Conservation (phyloP, 2,113 vertebrate species). For the Rafetus swinhoei region DNA sequence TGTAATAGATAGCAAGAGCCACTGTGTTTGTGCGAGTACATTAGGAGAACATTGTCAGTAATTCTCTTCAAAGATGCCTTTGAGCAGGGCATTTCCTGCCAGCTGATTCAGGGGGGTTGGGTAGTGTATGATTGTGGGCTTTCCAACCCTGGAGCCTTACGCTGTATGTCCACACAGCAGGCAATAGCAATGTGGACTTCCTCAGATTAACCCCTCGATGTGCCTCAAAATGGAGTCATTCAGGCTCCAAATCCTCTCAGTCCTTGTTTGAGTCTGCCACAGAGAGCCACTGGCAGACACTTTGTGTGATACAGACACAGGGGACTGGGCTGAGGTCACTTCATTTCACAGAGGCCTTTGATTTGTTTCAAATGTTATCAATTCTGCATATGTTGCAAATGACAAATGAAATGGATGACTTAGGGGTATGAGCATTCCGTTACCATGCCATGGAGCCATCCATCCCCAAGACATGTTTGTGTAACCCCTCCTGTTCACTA, state of each 20-base stretch:
- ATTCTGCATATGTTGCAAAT: not conserved
- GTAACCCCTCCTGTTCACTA: no score
- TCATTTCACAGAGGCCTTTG: not conserved
- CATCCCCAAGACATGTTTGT: no score
- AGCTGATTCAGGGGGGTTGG: no score
- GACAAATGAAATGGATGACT: not conserved
- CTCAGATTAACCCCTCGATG: not conserved
- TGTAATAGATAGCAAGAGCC: not conserved
- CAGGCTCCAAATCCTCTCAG: not conserved
- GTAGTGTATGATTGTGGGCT: not conserved
- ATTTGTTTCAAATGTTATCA: not conserved
- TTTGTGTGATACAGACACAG: not conserved
- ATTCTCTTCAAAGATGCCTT: no score
- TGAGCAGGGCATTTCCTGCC: no score
- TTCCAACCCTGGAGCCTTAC: not conserved
- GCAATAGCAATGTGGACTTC: not conserved
- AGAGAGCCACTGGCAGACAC: not conserved
- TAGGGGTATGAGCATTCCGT: not conserved
- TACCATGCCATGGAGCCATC: not conserved
- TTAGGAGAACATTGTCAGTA: not conserved
- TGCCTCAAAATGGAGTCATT: not conserved
- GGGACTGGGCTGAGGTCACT: not conserved
- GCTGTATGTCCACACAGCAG: not conserved
- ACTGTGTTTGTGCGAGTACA: not conserved
- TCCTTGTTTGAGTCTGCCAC: not conserved